These are phyloP conservation scores for Melieria omissa DNA, from an alignment of 2,888 invertebrate genomes.

Conservation along the genomic window DNA sequence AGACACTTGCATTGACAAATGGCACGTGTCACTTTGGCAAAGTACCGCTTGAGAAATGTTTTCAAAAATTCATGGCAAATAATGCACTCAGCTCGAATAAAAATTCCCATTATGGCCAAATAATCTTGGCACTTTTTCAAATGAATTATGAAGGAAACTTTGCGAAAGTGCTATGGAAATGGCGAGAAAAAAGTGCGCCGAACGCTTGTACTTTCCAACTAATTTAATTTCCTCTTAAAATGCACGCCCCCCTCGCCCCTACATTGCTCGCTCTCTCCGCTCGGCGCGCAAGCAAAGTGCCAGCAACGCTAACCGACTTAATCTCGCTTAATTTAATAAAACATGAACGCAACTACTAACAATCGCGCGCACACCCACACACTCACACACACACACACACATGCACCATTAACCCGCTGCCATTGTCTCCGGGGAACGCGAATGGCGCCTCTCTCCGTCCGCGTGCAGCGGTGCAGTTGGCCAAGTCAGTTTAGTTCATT, in stretches of 20 bases:
- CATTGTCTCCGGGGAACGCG: slow-evolving; percentile 19
- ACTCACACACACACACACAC: slow-evolving; percentile 7
- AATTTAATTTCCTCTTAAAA: slow-evolving; percentile 30
- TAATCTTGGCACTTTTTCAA: no score
- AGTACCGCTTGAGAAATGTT: no score
- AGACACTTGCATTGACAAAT: no score
- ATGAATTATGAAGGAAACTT: no score
- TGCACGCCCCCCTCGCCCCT: not conserved
- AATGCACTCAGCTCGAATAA: no score
- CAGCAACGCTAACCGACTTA: slow-evolving; percentile 11
- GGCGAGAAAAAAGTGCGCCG: not conserved
- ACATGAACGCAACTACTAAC: slow-evolving; percentile 17
- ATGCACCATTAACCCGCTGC: slow-evolving; percentile 19
- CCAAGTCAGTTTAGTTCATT: slow-evolving; percentile 29
- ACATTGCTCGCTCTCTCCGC: no score
- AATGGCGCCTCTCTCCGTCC: not conserved
- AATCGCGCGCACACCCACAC: not conserved
- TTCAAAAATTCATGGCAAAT: no score
- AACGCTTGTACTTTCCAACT: slow-evolving; percentile 18
- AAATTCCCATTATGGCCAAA: no score
- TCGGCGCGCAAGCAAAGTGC: no score
- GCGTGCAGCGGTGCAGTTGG: slow-evolving; percentile 6
- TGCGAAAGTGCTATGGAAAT: no score
- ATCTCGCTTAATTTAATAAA: slow-evolving; percentile 33
- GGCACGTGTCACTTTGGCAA: no score